A percentile compares a stretch with the other conserved stretches of the same genome.
Evolutionary conservation across 2,797 vertebrate species (phyloP).

Genomic region (Anolis apletophallus): DNA sequence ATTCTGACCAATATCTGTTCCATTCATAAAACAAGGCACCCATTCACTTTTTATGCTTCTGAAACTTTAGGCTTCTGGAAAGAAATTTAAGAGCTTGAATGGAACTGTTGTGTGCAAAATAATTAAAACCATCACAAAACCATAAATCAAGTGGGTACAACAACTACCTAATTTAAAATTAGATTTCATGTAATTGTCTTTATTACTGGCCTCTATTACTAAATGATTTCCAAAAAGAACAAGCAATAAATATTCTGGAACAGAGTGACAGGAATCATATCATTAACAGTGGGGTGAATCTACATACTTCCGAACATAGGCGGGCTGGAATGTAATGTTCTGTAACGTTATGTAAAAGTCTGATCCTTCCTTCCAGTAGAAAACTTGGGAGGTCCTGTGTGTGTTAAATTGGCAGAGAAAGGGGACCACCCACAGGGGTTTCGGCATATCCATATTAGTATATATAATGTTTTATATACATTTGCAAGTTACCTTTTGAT

Average conservation of each 20-base stretch:
- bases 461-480: background rate
- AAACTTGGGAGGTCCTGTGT: background rate
- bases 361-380: background rate
- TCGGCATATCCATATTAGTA: background rate
- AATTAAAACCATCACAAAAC: slow-evolving; percentile 60
- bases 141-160: slow-evolving; percentile 62
- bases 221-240: background rate
- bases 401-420: background rate
- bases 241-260: background rate
- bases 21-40: slow-evolving; percentile 42
- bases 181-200: background rate
- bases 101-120: slow-evolving; percentile 63
- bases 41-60: slow-evolving; percentile 51
- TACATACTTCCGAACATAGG: background rate
- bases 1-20: slow-evolving; percentile 44
- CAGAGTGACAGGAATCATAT: background rate
- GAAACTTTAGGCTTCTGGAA: slow-evolving; percentile 57
- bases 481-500: background rate
- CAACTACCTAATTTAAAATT: background rate
- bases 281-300: background rate
- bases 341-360: background rate
- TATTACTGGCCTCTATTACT: background rate
- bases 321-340: slow-evolving; percentile 1
- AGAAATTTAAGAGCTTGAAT: background rate
- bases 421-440: background rate